Conservation (phyloP, 2,888 invertebrate species). For the Laothoe populi region DNA sequence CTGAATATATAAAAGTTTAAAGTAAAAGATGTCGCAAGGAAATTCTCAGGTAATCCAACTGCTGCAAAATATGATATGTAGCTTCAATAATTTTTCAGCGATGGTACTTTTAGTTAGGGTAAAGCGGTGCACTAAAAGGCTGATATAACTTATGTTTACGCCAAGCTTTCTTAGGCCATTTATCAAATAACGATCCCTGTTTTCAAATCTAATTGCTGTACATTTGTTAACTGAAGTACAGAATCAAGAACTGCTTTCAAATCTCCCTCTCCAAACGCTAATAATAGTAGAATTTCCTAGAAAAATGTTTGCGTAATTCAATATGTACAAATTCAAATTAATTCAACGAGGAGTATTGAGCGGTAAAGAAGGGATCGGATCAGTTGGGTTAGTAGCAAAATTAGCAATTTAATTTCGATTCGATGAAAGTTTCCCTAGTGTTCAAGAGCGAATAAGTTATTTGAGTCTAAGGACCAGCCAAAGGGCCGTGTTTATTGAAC, state of each 20-base stretch:
- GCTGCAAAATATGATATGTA: too few relatives aligned
- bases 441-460: slow-evolving; percentile 60
- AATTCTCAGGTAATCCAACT: too few relatives aligned
- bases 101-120: too few relatives aligned
- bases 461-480: slow-evolving; percentile 60
- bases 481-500: slow-evolving; percentile 52
- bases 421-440: slow-evolving; percentile 65
- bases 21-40: too few relatives aligned
- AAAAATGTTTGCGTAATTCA: slow-evolving; percentile 33
- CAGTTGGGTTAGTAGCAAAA: slow-evolving; percentile 66
- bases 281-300: neutral
- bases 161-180: too few relatives aligned
- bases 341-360: slow-evolving; percentile 42
- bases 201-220: too few relatives aligned
- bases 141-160: too few relatives aligned
- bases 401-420: slow-evolving; percentile 75
- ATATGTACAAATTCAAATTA: slow-evolving; percentile 54
- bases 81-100: too few relatives aligned
- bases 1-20: too few relatives aligned
- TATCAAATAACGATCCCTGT: too few relatives aligned
- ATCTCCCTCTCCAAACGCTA: neutral
- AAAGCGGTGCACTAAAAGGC: too few relatives aligned
- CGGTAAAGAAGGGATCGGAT: slow-evolving; percentile 50
- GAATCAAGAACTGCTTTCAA: neutral
- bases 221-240: neutral